Conservation (phyloP, 2,113 vertebrate genomes). For the Puffinus mauretanicus region DNA sequence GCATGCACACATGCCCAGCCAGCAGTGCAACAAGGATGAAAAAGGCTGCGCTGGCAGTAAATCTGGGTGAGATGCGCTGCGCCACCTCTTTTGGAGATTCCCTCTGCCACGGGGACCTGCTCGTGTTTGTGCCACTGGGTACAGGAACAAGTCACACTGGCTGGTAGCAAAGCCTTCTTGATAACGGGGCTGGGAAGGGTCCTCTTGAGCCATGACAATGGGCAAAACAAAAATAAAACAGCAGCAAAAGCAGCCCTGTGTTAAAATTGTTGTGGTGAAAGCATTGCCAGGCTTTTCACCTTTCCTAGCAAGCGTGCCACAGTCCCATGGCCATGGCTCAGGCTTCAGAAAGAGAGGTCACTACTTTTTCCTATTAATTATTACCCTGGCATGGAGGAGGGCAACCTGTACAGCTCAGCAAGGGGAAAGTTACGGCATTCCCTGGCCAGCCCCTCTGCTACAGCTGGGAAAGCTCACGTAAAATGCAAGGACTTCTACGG, state of each 20-base stretch:
- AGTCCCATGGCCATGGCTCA: not conserved
- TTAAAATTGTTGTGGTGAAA: not conserved
- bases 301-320: not conserved
- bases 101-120: not conserved
- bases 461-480: fast-evolving
- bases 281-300: not conserved
- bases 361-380: not conserved
- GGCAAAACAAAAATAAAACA: not conserved
- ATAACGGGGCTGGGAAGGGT: not conserved
- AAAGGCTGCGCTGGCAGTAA: not conserved
- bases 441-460: not conserved
- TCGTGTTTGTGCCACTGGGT: not conserved
- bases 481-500: fast-evolving
- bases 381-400: not conserved
- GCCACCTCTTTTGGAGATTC: not conserved
- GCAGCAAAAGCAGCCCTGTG: not conserved
- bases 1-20: not conserved
- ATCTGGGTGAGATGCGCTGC: not conserved
- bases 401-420: not conserved
- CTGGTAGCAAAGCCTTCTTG: not conserved
- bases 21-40: not conserved
- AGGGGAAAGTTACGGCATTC: not conserved
- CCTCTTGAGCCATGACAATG: not conserved
- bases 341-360: not conserved
- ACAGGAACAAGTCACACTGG: not conserved